Base-by-base conservation (phyloP, 1,140 invertebrate genomes). In the Anastrepha ludens region DNA sequence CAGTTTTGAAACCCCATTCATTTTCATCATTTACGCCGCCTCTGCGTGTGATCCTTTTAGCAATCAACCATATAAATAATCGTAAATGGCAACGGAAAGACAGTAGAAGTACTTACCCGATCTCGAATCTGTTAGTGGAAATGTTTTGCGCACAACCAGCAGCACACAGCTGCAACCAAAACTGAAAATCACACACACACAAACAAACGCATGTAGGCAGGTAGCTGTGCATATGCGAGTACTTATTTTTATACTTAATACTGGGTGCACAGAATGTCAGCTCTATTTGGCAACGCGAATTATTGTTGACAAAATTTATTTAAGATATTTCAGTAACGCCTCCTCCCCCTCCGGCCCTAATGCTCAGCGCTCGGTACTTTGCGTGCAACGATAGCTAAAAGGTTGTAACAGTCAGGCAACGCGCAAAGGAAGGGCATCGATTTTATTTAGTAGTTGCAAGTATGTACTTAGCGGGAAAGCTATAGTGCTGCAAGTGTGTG, bases 271-370 rank as follows among this genome's bases (percentile, higher is more conserved):
- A 29, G 47, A 29, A 55, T 81, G 74, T 81, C 74, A 81, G 17
- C 74, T 81, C n/a, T 47, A 81, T 81, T 81, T 81, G 74, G 74
- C 74, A 81, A 81, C n/a, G 47, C 74, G 74, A 81, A 81, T 81
- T 81, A 81, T 81, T 81, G 74, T 81, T 81, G 74, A 81, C 74
- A 55, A 81, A 81, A 81, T 81, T 81, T 81, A 81, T 81, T 55
- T 81, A 81, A 81, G 74, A 81, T 47, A 9, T 81, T 55, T 78
- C 41, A 13, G 39, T 41, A 50, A 29, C 17, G 44, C 74, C 39
- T 2, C 39, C 44, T 13, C 1, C 50, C 29, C 47, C 7, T n/a
- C n/a, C n/a, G n/a, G n/a, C 74, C 55, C 55, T 20, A 74, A 47
- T 47, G 41, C 41, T 50, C 17, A 13, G 29, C 7, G 15, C 41